Conservation (phyloP, 2,888 invertebrate genomes). For the Pyrocoelia pectoralis region DNA sequence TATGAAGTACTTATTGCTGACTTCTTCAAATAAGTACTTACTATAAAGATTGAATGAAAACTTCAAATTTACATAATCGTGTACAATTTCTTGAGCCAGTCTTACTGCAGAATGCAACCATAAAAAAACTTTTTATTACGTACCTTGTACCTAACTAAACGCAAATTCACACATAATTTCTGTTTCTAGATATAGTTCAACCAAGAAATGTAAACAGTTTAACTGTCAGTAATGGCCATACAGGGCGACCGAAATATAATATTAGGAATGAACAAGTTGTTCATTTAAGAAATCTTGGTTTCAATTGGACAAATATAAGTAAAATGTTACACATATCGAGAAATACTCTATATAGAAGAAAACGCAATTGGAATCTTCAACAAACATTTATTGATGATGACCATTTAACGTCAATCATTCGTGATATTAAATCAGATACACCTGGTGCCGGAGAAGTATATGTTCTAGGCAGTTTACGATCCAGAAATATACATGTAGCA, state of each 20-base stretch:
- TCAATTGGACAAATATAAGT: slow-evolving; percentile 7
- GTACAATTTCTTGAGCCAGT: not conserved
- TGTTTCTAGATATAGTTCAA: not conserved
- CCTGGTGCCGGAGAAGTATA: slow-evolving; percentile 21
- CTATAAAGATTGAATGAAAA: too few relatives aligned
- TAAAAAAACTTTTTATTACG: not conserved
- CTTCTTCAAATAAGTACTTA: too few relatives aligned
- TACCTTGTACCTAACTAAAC: too few relatives aligned
- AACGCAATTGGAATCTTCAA: not conserved
- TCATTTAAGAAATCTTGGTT: slow-evolving; percentile 5
- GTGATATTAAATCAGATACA: too few relatives aligned
- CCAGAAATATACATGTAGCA: slow-evolving; percentile 12
- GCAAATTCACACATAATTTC: not conserved
- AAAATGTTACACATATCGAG: slow-evolving; percentile 4
- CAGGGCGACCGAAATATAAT: not conserved
- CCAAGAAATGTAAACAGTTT: not conserved
- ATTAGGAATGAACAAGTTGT: not conserved
- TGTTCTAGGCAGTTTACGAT: slow-evolving; percentile 15
- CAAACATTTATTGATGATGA: not conserved
- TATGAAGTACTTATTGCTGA: too few relatives aligned
- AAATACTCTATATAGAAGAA: slow-evolving; percentile 5
- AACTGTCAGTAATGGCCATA: not conserved
- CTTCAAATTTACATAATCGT: not conserved
- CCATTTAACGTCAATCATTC: too few relatives aligned
- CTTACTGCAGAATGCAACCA: not conserved